Evolutionary conservation across 2,113 vertebrate genomes (phyloP).

Genomic region (Sapajus apella): DNA sequence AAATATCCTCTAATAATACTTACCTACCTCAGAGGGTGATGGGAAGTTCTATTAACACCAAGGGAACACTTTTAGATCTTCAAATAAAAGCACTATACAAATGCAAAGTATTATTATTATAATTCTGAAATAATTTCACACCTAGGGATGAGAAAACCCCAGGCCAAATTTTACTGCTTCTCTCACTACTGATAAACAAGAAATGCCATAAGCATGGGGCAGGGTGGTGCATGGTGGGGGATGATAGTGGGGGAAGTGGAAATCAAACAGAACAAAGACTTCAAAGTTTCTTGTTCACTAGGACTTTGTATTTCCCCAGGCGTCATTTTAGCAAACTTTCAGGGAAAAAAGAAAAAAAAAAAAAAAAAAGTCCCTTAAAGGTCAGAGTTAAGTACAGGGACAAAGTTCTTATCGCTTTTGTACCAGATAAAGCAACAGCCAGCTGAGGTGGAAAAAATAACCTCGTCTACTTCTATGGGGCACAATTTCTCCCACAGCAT

Average conservation of each 20-base stretch:
- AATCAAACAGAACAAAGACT: slow-evolving; percentile 67
- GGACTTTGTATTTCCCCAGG: neutral
- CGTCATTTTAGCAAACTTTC: neutral
- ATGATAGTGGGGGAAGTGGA: neutral
- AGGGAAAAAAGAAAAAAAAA: too few relatives aligned
- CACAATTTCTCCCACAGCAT: neutral
- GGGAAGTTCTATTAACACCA: slow-evolving; percentile 75
- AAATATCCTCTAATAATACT: slow-evolving; percentile 70
- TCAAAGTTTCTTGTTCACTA: slow-evolving; percentile 29
- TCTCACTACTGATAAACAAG: slow-evolving; percentile 69
- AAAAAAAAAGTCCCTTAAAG: neutral
- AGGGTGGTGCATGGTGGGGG: neutral
- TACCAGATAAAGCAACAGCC: slow-evolving; percentile 11
- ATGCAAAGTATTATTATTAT: slow-evolving; percentile 76
- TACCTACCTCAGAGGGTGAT: slow-evolving; percentile 71
- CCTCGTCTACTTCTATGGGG: neutral
- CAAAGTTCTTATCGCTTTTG: neutral
- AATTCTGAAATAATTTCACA: slow-evolving; percentile 77
- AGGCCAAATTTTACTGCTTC: slow-evolving; percentile 69
- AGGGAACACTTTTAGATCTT: slow-evolving; percentile 71
- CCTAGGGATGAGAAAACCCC: slow-evolving; percentile 74
- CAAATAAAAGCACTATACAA: slow-evolving; percentile 74
- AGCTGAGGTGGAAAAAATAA: neutral
- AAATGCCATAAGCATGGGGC: slow-evolving; percentile 36
- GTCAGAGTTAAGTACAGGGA: slow-evolving; percentile 20